Conservation (phyloP, 2,797 vertebrate species). For the Coreius guichenoti region DNA sequence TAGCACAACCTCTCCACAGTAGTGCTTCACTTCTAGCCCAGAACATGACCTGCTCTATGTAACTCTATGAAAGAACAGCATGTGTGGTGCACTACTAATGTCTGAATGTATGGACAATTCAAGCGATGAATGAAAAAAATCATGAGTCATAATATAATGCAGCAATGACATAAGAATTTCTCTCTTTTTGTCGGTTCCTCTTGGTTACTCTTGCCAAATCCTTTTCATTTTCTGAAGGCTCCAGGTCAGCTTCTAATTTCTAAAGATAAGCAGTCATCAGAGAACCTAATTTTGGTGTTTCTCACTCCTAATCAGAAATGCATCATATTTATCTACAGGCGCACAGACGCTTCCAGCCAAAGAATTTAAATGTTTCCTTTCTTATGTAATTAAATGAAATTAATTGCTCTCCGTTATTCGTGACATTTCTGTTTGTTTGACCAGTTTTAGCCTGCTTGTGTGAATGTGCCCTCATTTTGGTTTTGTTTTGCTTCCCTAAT, state of each 20-base stretch:
- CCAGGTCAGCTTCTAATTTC: slow-evolving; percentile 25
- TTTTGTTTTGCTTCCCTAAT: slow-evolving; percentile 54
- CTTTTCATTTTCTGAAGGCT: slow-evolving; percentile 29
- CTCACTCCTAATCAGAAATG: slow-evolving; percentile 71
- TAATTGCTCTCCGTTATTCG: slow-evolving; percentile 71
- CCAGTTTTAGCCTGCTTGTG: slow-evolving; percentile 44
- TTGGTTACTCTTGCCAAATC: slow-evolving; percentile 20
- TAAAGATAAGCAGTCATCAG: slow-evolving; percentile 42
- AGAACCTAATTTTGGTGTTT: slow-evolving; percentile 60
- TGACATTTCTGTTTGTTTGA: slow-evolving; percentile 58
- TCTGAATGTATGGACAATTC: neutral
- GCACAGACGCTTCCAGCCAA: slow-evolving; percentile 69
- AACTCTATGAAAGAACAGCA: neutral
- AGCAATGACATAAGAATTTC: slow-evolving; percentile 61
- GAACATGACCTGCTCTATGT: slow-evolving; percentile 23
- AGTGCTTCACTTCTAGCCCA: slow-evolving; percentile 35
- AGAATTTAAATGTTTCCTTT: slow-evolving; percentile 70
- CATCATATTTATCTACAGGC: slow-evolving; percentile 75
- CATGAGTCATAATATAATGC: slow-evolving; percentile 37
- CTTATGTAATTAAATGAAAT: slow-evolving; percentile 75
- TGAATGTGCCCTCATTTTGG: slow-evolving; percentile 67
- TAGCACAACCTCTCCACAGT: neutral
- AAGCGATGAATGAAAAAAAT: neutral
- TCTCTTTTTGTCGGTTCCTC: slow-evolving; percentile 51
- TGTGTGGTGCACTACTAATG: neutral